These are phyloP conservation scores for Reticulitermes speratus DNA, from an alignment of 1,140 invertebrate species.

Conservation along the genomic window DNA sequence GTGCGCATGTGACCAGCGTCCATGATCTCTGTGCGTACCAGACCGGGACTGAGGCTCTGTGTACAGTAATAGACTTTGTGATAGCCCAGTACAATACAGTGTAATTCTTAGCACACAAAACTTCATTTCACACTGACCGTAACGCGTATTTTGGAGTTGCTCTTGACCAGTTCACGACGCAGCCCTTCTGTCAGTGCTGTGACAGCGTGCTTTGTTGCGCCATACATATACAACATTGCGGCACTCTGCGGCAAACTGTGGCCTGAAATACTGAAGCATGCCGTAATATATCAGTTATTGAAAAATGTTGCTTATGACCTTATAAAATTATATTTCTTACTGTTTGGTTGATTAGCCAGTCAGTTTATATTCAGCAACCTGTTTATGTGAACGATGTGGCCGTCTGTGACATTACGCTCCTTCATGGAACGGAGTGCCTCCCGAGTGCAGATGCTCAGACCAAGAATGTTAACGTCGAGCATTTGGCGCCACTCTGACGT, in stretches of 20 bases:
- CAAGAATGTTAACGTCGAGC: conserved; percentile 56
- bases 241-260: not conserved
- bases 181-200: conserved; percentile 48
- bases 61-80: not conserved
- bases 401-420: conserved; percentile 57
- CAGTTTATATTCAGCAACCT: conserved; percentile 46
- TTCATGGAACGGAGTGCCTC: conserved; percentile 60
- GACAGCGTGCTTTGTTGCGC: conserved; percentile 50
- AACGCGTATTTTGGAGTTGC: conserved; percentile 21
- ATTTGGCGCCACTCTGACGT: conserved; percentile 42
- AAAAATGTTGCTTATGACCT: not conserved
- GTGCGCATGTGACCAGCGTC: not conserved
- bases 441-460: conserved; percentile 54
- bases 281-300: not conserved
- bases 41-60: not conserved
- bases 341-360: not conserved
- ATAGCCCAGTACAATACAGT: too few species aligned
- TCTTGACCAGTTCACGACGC: conserved; percentile 45
- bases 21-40: conserved; percentile 1
- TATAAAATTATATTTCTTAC: too few species aligned
- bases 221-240: conserved; percentile 39
- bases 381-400: conserved; percentile 67
- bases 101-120: too few species aligned
- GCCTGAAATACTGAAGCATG: not conserved
- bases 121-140: conserved; percentile 23